These are phyloP conservation scores for Myopa tessellatipennis DNA, from an alignment of 2,888 invertebrate species.

Conservation along the genomic window DNA sequence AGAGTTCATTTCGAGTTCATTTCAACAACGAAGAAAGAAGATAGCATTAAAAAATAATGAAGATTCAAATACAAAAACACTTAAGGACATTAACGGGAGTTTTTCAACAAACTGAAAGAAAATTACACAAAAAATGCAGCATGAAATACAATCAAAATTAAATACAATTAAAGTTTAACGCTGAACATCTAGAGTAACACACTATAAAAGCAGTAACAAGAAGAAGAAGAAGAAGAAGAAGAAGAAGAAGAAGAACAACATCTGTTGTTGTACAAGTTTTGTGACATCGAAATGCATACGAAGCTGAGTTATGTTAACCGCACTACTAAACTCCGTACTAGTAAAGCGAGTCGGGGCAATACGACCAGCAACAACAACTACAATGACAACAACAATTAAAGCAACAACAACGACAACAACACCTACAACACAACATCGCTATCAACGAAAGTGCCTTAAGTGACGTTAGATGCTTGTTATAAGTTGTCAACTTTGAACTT, in stretches of 20 bases:
- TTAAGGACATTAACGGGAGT: neutral
- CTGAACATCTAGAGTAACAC: too few species aligned
- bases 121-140: neutral
- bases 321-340: neutral
- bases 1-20: too few species aligned
- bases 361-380: neutral
- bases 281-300: slow-evolving; percentile 14
- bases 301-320: slow-evolving; percentile 2
- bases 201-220: too few species aligned
- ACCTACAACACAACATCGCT: neutral
- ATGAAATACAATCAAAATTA: too few species aligned
- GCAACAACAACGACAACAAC: too few species aligned
- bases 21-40: too few species aligned
- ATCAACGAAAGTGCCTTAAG: neutral
- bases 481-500: neutral
- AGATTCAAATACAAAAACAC: neutral
- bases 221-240: neutral
- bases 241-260: slow-evolving; percentile 2
- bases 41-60: too few species aligned
- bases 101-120: neutral
- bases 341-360: neutral
- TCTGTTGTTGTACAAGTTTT: slow-evolving; percentile 15
- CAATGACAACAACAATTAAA: neutral
- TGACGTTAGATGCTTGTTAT: neutral
- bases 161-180: too few species aligned